Conservation (phyloP, 2,113 vertebrate genomes). For the Psittacula cyanocephala region DNA sequence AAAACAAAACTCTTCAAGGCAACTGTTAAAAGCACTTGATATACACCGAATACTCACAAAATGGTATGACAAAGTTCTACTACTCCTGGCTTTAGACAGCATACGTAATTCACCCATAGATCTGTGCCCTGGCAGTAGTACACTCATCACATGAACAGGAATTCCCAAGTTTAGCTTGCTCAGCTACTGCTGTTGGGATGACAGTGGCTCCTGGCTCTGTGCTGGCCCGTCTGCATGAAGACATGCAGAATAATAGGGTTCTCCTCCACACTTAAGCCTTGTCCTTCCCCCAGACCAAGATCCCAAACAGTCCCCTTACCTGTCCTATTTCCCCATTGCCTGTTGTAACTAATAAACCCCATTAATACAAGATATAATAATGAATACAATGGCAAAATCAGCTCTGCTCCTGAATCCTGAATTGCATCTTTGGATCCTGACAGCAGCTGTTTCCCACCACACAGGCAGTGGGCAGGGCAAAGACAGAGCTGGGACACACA, state of each 20-base stretch:
- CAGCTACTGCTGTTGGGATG: not conserved
- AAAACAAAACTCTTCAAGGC: not conserved
- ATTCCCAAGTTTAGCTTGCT: not conserved
- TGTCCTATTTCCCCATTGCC: not conserved
- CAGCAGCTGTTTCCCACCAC: not conserved
- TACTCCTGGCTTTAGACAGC: not conserved
- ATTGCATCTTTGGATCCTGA: not conserved
- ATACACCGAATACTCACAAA: not conserved
- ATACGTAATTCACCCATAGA: not conserved
- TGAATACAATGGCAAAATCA: not conserved
- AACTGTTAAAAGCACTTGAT: not conserved
- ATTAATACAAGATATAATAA: too few species aligned
- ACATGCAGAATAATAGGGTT: not conserved
- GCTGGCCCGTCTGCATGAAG: not conserved
- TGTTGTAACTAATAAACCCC: not conserved
- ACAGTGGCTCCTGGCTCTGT: not conserved
- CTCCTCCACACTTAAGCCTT: not conserved
- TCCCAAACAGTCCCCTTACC: not conserved
- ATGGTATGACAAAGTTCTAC: fast-evolving
- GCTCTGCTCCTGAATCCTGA: not conserved
- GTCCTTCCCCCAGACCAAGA: not conserved
- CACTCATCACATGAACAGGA: not conserved
- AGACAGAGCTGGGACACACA: not conserved
- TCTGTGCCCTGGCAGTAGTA: not conserved
- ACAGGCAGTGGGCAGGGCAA: not conserved